Conservation (phyloP, 1,140 invertebrate species). For the Drosophila paulistorum region DNA sequence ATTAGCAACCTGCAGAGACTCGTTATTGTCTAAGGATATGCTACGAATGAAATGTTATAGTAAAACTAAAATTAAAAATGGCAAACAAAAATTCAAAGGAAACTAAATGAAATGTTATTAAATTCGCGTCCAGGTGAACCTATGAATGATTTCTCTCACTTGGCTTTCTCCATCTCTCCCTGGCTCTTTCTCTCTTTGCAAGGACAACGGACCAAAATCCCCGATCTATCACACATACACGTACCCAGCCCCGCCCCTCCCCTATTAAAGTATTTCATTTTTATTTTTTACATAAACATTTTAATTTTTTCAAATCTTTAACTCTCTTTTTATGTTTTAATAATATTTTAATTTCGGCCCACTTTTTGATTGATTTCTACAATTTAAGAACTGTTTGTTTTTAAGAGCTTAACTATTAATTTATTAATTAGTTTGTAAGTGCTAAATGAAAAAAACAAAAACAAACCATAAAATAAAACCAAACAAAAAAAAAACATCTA, state of each 20-base stretch:
- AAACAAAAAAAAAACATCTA: slow-evolving; percentile 72
- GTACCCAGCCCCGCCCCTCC: neutral
- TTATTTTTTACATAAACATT: slow-evolving; percentile 46
- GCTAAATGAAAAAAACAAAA: slow-evolving; percentile 53
- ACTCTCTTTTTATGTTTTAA: slow-evolving; percentile 37
- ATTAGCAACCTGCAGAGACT: slow-evolving; percentile 74
- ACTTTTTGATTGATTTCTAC: slow-evolving; percentile 48
- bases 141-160: slow-evolving; percentile 37
- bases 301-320: slow-evolving; percentile 64
- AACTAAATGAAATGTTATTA: slow-evolving; percentile 5
- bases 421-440: slow-evolving; percentile 81
- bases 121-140: slow-evolving; percentile 33
- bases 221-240: slow-evolving; percentile 22
- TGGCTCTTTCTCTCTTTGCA: neutral
- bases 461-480: slow-evolving; percentile 63
- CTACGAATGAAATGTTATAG: slow-evolving; percentile 7
- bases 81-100: neutral
- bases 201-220: slow-evolving; percentile 11
- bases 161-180: neutral
- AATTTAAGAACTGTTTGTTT: slow-evolving; percentile 60
- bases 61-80: neutral
- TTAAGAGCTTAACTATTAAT: slow-evolving; percentile 77
- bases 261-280: slow-evolving; percentile 64
- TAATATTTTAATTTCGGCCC: slow-evolving; percentile 1
- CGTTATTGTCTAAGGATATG: slow-evolving; percentile 76